Conservation (phyloP, 30 jellyfish, hydroid and myxozoan species). For the Aurelia aurita complex sp. Pacific region DNA sequence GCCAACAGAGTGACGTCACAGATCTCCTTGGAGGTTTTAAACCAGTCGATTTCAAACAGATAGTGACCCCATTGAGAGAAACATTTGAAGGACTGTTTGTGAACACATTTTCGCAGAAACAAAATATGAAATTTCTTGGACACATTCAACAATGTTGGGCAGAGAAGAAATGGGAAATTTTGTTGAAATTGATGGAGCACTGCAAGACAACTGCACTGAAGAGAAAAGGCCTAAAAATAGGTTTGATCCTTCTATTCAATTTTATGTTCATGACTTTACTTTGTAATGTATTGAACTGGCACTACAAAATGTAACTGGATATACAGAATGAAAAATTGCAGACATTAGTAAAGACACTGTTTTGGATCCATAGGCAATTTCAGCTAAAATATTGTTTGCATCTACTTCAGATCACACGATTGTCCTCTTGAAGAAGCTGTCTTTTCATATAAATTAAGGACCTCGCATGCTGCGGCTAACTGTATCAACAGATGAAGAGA, state of each 20-base stretch:
- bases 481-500: no score
- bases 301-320: no score
- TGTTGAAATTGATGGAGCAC: conserved; percentile 76
- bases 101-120: conserved; percentile 85
- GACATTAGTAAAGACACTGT: no score
- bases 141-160: conserved; percentile 82
- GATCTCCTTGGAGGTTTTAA: conserved; percentile 98
- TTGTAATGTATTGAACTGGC: no score
- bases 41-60: conserved; percentile 79
- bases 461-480: no score
- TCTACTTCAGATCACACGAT: no score
- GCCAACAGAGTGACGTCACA: conserved; percentile 96
- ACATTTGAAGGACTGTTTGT: conserved; percentile 70
- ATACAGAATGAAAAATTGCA: no score
- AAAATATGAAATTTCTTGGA: conserved; percentile 83
- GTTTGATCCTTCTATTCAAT: not conserved
- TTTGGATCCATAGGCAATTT: no score
- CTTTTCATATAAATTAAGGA: no score
- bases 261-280: no score
- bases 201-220: conserved; percentile 73
- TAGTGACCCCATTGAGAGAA: conserved; percentile 62
- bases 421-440: no score
- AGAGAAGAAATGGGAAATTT: conserved; percentile 72
- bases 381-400: no score
- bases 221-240: conserved; percentile 66